Base-by-base conservation (phyloP, 2,797 vertebrate genomes). In the Coendou prehensilis region DNA sequence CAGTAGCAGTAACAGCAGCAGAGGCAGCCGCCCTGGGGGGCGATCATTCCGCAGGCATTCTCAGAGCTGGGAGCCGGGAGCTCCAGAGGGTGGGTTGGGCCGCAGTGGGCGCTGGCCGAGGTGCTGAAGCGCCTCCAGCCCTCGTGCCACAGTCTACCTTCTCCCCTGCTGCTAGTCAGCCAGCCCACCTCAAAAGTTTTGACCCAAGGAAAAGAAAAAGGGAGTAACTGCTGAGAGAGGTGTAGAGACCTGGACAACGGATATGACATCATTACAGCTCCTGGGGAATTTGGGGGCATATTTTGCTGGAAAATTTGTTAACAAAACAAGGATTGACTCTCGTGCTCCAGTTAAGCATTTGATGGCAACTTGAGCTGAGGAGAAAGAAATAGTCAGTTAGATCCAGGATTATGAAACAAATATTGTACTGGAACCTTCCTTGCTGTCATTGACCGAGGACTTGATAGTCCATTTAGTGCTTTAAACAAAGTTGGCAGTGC, bases 191-290 rank as follows among this genome's bases (percentile, higher is more conserved):
- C 93, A 98, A 98, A 99, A 99, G 98, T 99, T 99, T 98, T 89
- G 96, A 98, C 97, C 81, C 96, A 96, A 96, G 94, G 41, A 71
- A 92, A 50, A 93, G 93, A 85, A 37, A 8, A 54, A 95, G 80
- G 89, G 95, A 96, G 97, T 94, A 82, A 96, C 95, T 96, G 93
- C 97, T 52, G 98, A 97, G 96, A 98, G 97, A 98, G 98, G 98
- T 96, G 98, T 97, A 96, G 96, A 97, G 97, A 98, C 95, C 95
- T 97, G 98, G 98, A 95, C 92, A 93, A 97, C 98, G 99, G 98
- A 98, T 98, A 98, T 99, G 99, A 99, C 99, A 98, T 99, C 99
- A 99, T 97, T 93, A 97, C 37, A 88, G 91, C 97, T 98, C 91
- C 33, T 92, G 83, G 96, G 96, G 97, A 97, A 67, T 41, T 93